Conservation (phyloP, 2,113 vertebrate genomes). For the Orientallactaga bullata region DNA sequence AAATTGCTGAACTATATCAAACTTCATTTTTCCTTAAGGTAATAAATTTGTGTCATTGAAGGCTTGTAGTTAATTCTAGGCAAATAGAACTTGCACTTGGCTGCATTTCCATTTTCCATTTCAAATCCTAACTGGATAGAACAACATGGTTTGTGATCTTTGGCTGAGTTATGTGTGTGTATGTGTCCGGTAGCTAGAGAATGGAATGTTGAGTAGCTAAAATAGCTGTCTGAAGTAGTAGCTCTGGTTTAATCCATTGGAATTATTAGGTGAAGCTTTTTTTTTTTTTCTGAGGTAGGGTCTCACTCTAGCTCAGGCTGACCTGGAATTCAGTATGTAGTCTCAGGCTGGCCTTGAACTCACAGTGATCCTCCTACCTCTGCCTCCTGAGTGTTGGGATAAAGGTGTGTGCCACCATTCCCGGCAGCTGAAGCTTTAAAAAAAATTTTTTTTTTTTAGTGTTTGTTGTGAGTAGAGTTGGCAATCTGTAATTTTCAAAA, state of each 20-base stretch:
- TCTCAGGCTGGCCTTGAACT: no score
- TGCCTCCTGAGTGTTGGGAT: no score
- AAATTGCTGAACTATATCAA: background rate
- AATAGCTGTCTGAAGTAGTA: conserved; percentile 24
- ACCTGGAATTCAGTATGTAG: no score
- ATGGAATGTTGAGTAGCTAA: background rate
- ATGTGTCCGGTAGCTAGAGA: background rate
- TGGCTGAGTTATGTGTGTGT: background rate
- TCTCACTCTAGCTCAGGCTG: no score
- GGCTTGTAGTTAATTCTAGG: background rate
- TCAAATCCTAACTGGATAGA: background rate
- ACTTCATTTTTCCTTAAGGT: conserved; percentile 17
- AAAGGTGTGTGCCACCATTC: no score
- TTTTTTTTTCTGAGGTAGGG: no score
- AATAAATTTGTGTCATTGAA: background rate
- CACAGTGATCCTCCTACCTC: no score
- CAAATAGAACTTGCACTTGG: conserved; percentile 33
- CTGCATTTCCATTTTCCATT: conserved; percentile 40
- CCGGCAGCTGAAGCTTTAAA: no score
- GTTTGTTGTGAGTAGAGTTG: conserved; percentile 31
- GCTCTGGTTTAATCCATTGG: background rate
- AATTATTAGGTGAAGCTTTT: conserved; percentile 40
- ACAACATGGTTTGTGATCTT: background rate
- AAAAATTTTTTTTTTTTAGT: background rate
- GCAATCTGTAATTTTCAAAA: conserved; percentile 28